Base-by-base conservation (phyloP, 2,113 vertebrate genomes). In the Pomatostomus ruficeps region DNA sequence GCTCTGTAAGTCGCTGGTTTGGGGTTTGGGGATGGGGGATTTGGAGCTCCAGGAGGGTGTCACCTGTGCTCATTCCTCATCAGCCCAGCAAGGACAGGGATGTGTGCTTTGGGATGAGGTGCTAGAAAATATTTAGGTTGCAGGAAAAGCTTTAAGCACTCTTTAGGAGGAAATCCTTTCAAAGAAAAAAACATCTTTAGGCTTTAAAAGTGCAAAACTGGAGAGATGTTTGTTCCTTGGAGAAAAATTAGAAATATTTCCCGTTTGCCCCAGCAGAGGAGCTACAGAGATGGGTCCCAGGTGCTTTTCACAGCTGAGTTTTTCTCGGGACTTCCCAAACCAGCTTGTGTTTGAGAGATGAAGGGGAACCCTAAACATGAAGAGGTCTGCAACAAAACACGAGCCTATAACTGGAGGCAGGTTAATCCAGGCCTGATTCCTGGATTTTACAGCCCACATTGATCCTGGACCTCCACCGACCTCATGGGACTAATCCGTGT, bases 11-110 rank as follows among this genome's bases (percentile, higher is more conserved):
- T 75, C 0, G 3, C 66, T 59, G 68, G 0, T 63, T 38, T 33
- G 68, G 49, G 75, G 35, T 25, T 33, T 26, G 23, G 6, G 54
- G 35, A 23, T 1, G 5, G 25, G 29, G 52, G 13, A 3, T 12
- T 18, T 3, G 7, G 51, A 29, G 68, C 35, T 75, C 17, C 2
- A 12, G 18, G 17, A 31, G 10, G 33, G 10, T 2, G 0, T 18
- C 15, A 19, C 17, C 7, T 22, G 12, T 25, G n/a, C 21, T 3
- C 15, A 5, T 63, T 72, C 31, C 12, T 10, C 17, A 5, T 52
- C 0, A 0, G 20, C 9, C 19, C 2, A 2, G 4, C 36, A 46
- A 42, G 26, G 15, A 61, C 2, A 5, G 8, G 36, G 35, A 14
- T 2, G 22, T 13, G 21, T 2, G 0, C 46, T 71, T 46, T 13